Evolutionary conservation across 1,140 invertebrate genomes (phyloP).

Genomic region (Drosophila melanica): DNA sequence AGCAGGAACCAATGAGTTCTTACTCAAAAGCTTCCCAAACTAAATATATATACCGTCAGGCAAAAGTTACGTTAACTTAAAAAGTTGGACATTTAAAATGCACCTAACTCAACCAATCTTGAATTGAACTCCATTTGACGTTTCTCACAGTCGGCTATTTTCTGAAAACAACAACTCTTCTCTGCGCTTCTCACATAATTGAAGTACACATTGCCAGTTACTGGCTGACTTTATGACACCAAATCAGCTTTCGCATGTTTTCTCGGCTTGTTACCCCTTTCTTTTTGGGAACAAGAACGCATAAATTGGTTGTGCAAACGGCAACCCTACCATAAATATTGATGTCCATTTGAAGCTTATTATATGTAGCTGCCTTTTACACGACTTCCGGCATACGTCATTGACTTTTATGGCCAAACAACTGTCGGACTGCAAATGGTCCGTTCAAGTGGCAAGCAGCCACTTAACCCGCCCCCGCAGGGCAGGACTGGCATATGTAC

Average conservation of each 20-base stretch:
- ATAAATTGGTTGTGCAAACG: conserved; percentile 48
- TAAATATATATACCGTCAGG: background rate
- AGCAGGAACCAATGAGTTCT: conserved; percentile 22
- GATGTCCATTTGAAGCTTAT: conserved; percentile 57
- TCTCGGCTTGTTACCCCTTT: conserved; percentile 25
- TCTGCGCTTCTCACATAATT: conserved; percentile 14
- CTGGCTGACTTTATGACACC: conserved; percentile 21
- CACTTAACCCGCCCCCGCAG: background rate
- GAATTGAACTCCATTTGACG: background rate
- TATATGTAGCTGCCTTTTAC: conserved; percentile 21
- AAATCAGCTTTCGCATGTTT: conserved; percentile 31
- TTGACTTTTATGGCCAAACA: conserved; percentile 49
- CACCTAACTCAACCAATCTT: background rate
- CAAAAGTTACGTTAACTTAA: background rate
- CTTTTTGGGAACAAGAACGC: conserved; percentile 23
- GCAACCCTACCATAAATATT: conserved; percentile 70
- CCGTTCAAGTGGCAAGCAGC: conserved; percentile 16
- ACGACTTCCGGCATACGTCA: conserved; percentile 44
- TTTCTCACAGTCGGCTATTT: background rate
- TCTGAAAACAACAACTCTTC: background rate
- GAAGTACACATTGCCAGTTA: conserved; percentile 21
- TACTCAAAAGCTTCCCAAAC: background rate
- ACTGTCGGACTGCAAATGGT: conserved; percentile 19
- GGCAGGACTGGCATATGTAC: too few species aligned
- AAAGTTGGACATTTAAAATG: background rate